Percentiles rank a stretch among this genome's conserved stretches.
Evolutionary conservation across 2,888 invertebrate species (phyloP).

Genomic region (Hipparchia semele): DNA sequence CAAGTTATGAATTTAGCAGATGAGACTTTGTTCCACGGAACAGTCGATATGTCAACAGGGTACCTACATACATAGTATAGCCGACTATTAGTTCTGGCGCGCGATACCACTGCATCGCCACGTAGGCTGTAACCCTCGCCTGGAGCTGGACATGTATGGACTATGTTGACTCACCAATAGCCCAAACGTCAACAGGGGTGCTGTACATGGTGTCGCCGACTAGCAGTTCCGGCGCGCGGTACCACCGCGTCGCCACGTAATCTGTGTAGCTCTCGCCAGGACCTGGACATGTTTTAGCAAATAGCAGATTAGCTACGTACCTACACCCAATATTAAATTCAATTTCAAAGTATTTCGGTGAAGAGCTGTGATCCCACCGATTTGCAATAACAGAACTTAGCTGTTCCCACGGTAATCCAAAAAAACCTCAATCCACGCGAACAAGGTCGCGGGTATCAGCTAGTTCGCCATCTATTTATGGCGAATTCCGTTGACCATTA

Average conservation of each 20-base stretch:
- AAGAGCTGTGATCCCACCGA: too few relatives aligned
- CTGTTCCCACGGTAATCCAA: too few relatives aligned
- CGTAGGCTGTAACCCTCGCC: background rate
- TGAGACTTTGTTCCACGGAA: too few relatives aligned
- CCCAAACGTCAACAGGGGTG: constrained; percentile 98
- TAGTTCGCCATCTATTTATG: too few relatives aligned
- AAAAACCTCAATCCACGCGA: too few relatives aligned
- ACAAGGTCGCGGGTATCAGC: too few relatives aligned
- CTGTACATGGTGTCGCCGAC: constrained; percentile 98
- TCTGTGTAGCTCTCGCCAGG: constrained; percentile 99
- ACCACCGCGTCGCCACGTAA: constrained; percentile 99
- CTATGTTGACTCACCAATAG: constrained; percentile 86
- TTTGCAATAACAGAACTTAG: too few relatives aligned
- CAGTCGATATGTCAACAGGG: too few relatives aligned
- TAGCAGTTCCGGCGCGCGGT: constrained; percentile 97
- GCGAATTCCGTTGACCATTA: too few relatives aligned
- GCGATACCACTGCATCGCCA: background rate
- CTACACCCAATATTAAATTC: background rate
- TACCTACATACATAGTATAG: background rate
- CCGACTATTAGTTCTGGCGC: background rate
- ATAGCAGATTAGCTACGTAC: background rate
- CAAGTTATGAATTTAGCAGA: too few relatives aligned
- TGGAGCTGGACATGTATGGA: background rate
- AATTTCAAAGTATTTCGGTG: background rate
- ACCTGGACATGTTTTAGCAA: constrained; percentile 81